Conservation (phyloP, 2,113 vertebrate genomes). For the Ploceus nigricollis region DNA sequence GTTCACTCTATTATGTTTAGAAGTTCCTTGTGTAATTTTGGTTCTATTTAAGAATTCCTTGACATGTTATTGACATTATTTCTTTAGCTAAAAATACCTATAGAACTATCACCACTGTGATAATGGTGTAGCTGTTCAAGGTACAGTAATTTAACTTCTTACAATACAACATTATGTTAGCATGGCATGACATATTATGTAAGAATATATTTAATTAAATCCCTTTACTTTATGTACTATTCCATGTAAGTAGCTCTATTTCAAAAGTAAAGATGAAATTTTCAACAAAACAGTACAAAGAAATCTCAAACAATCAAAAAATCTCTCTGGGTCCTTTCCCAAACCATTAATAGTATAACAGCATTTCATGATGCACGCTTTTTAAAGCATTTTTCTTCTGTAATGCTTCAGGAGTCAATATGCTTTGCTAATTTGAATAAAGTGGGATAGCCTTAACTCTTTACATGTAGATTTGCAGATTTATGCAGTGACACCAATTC, state of each 20-base stretch:
- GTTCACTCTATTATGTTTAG: neutral
- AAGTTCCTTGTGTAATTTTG: neutral
- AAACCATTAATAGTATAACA: neutral
- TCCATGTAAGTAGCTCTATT: neutral
- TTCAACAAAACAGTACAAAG: neutral
- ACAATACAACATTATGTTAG: neutral
- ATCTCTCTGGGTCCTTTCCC: neutral
- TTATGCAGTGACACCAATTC: conserved; percentile 96
- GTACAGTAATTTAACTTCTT: neutral
- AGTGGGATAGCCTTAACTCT: conserved; percentile 73
- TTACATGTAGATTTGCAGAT: conserved; percentile 89
- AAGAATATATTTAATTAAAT: neutral
- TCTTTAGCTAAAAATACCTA: neutral
- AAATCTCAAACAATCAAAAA: neutral
- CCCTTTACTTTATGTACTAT: neutral
- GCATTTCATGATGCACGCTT: neutral
- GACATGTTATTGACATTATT: neutral
- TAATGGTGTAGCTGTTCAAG: neutral
- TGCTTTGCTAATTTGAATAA: neutral
- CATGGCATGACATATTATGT: neutral
- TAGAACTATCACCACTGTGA: neutral
- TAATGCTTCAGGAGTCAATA: neutral
- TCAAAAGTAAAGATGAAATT: neutral
- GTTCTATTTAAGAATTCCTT: neutral
- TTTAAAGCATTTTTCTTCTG: neutral